Evolutionary conservation across 2,888 invertebrate species (phyloP).

Genomic region (Willowsia nigromaculata): DNA sequence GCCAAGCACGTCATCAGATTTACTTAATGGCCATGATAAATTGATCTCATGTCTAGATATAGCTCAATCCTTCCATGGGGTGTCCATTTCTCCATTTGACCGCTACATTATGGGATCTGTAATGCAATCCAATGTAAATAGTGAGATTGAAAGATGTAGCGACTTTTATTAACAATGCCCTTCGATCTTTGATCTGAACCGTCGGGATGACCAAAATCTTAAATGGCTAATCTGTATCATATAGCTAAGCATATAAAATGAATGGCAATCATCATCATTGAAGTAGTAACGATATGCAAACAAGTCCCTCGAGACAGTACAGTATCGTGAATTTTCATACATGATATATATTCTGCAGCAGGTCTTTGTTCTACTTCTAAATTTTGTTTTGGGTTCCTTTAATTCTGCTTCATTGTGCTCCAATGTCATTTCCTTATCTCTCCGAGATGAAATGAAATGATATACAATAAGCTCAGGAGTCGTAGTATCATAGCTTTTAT

Average conservation of each 20-base stretch:
- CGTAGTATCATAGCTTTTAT: constrained; percentile 37
- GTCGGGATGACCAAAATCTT: neutral
- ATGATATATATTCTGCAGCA: too few species aligned
- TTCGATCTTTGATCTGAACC: constrained; percentile 65
- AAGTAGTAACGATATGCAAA: constrained; percentile 12
- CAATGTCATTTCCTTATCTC: constrained; percentile 36
- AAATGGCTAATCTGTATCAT: constrained; percentile 53
- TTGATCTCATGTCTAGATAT: constrained; percentile 65
- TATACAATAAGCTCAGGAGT: constrained; percentile 33
- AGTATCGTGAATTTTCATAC: constrained; percentile 8
- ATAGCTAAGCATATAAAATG: neutral
- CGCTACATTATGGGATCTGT: neutral
- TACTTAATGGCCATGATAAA: constrained; percentile 62
- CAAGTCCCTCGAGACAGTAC: constrained; percentile 17
- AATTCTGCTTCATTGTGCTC: constrained; percentile 7
- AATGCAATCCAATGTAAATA: neutral
- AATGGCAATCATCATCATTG: neutral
- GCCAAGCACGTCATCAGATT: constrained; percentile 57
- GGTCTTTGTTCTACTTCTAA: constrained; percentile 38
- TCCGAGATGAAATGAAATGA: constrained; percentile 34
- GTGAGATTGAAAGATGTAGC: neutral
- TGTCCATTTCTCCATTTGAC: constrained; percentile 51
- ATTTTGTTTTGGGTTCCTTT: constrained; percentile 24
- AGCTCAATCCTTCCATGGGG: constrained; percentile 55
- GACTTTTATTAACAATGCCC: constrained; percentile 65